Evolutionary conservation across 2,797 vertebrate species (phyloP).

Genomic region (Psittacula derbiana): DNA sequence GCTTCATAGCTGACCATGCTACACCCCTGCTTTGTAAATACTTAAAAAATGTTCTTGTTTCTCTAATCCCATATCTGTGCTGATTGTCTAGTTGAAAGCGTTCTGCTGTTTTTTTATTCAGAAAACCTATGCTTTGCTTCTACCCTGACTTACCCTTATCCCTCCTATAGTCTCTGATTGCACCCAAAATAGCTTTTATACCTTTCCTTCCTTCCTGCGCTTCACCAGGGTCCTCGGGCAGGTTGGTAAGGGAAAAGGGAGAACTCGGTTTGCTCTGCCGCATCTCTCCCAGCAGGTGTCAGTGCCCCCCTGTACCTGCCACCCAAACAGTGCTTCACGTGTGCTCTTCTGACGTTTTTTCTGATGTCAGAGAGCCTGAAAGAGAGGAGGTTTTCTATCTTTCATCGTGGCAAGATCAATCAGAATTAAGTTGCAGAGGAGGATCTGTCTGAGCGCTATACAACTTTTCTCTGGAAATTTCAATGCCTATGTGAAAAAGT

Average conservation of each 20-base stretch:
- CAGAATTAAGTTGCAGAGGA: background rate
- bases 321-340: background rate
- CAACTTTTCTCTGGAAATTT: background rate
- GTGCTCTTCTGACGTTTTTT: background rate
- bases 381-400: background rate
- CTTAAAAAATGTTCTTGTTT: background rate
- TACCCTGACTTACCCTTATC: background rate
- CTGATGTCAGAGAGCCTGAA: background rate
- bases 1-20: background rate
- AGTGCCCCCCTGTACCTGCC: slow-evolving; percentile 1
- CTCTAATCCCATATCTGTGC: background rate
- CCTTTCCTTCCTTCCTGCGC: background rate
- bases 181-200: background rate
- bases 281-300: slow-evolving; percentile 41
- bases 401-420: background rate
- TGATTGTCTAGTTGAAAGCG: background rate
- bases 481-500: background rate
- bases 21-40: background rate
- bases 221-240: background rate
- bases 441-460: background rate
- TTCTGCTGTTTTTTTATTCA: background rate
- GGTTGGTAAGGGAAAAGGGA: background rate
- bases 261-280: background rate
- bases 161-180: background rate
- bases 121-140: background rate